Evolutionary conservation across 2,797 vertebrate species (phyloP).

Genomic region (Schizopygopsis malacanthus): DNA sequence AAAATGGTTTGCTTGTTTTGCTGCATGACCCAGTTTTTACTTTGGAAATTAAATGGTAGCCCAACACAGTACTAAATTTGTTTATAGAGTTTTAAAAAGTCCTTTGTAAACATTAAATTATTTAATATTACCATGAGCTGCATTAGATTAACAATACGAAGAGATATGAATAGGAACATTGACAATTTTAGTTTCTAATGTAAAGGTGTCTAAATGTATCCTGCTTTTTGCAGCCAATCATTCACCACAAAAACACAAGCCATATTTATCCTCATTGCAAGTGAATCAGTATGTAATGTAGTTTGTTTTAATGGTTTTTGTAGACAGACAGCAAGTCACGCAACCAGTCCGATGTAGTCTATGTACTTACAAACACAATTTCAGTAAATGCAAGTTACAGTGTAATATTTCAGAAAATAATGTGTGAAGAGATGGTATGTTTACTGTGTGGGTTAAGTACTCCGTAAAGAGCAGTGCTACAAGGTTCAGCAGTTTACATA

Average conservation of each 20-base stretch:
- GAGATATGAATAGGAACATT: not conserved
- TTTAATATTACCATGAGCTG: not conserved
- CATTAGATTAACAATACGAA: not conserved
- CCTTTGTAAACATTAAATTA: not conserved
- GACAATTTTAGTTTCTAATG: not conserved
- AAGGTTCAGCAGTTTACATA: not conserved
- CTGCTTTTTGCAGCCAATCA: too few relatives aligned
- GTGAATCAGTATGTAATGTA: too few relatives aligned
- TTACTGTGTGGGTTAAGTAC: conserved; percentile 15
- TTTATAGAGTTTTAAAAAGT: not conserved
- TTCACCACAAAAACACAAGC: too few relatives aligned
- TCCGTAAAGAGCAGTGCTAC: not conserved
- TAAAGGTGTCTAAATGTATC: not conserved
- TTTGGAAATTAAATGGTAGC: not conserved
- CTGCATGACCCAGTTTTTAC: not conserved
- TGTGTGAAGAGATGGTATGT: not conserved
- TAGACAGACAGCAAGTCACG: not conserved
- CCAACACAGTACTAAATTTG: not conserved
- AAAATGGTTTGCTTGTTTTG: not conserved
- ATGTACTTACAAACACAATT: not conserved
- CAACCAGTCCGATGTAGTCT: not conserved
- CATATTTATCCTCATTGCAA: too few relatives aligned
- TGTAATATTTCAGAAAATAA: conserved; percentile 11
- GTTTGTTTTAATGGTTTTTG: not conserved
- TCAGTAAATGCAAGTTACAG: not conserved